Percentiles rank a stretch among this genome's conserved stretches.
phyloP scores from a whole-genome alignment of 2,888 invertebrate genomes.

The Agrotis clavis region DNA sequence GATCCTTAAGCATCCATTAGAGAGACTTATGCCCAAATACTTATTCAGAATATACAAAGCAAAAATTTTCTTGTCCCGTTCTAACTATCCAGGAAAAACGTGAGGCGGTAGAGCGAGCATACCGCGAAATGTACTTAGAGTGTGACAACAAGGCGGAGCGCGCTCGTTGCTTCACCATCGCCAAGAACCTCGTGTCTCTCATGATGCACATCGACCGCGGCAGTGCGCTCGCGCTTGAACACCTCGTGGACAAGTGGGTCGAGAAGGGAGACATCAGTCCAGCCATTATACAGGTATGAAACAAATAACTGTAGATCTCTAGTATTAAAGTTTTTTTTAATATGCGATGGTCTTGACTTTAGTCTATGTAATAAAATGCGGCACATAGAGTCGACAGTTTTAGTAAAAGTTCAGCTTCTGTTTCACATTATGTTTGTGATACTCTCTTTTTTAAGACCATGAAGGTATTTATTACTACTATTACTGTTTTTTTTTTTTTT shows the following conservation, averaged over 20 bases:
- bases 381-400: too few species aligned
- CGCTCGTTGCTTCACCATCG: slow-evolving; percentile 84
- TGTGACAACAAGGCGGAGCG: slow-evolving; percentile 88
- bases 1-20: too few species aligned
- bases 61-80: not conserved
- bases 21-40: too few species aligned
- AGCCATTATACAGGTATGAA: slow-evolving; percentile 83
- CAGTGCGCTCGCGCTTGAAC: slow-evolving; percentile 84
- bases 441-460: not conserved
- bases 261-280: slow-evolving; percentile 84
- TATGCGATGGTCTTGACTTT: too few species aligned
- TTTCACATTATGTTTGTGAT: too few species aligned
- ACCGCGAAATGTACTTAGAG: slow-evolving; percentile 93
- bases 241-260: slow-evolving; percentile 85
- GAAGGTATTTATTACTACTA: not conserved
- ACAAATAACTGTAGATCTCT: too few species aligned
- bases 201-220: slow-evolving; percentile 80
- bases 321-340: too few species aligned
- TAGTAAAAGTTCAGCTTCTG: not conserved
- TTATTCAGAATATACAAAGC: too few species aligned
- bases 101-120: slow-evolving; percentile 95
- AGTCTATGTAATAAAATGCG: too few species aligned
- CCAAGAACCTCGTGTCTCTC: slow-evolving; percentile 78
- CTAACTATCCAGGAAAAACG: slow-evolving; percentile 87
- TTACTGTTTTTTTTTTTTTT: not conserved